phyloP scores from a whole-genome alignment of 2,888 invertebrate genomes.

The Coronaproctus castanopsis region DNA sequence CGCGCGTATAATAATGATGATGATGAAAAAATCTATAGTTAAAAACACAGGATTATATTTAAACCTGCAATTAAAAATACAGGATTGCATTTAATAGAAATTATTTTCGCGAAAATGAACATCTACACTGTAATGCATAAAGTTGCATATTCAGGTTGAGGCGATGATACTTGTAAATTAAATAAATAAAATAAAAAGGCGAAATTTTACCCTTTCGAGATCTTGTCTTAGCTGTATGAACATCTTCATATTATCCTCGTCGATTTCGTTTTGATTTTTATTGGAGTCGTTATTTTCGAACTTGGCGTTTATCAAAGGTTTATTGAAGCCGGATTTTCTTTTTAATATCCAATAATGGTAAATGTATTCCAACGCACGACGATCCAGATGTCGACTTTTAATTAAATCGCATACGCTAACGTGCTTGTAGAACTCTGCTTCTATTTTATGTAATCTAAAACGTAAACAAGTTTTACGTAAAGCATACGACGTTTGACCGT shows the following conservation, averaged over 20 bases:
- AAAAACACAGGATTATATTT: too few relatives aligned
- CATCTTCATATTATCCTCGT: slow-evolving; percentile 83
- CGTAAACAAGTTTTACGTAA: too few relatives aligned
- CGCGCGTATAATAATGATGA: too few relatives aligned
- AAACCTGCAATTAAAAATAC: too few relatives aligned
- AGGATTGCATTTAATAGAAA: too few relatives aligned
- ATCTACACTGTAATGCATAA: too few relatives aligned
- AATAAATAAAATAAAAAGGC: too few relatives aligned
- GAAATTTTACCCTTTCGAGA: slow-evolving; percentile 80
- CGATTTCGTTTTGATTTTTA: slow-evolving; percentile 61
- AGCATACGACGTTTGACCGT: too few relatives aligned
- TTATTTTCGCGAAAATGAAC: too few relatives aligned
- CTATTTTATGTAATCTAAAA: slow-evolving; percentile 64
- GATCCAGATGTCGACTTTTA: slow-evolving; percentile 46
- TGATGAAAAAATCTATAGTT: too few relatives aligned
- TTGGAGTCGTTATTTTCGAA: slow-evolving; percentile 64
- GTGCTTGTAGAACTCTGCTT: slow-evolving; percentile 81
- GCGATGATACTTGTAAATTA: too few relatives aligned
- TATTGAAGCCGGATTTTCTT: slow-evolving; percentile 65
- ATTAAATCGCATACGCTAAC: slow-evolving; percentile 68
- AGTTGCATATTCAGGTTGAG: too few relatives aligned
- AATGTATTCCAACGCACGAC: slow-evolving; percentile 65
- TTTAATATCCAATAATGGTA: slow-evolving; percentile 96
- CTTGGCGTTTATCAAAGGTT: slow-evolving; percentile 64
- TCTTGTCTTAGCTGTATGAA: slow-evolving; percentile 91